These are phyloP conservation scores for Noctuana brunneofusca DNA, from an alignment of 2,888 invertebrate genomes.

Conservation along the genomic window DNA sequence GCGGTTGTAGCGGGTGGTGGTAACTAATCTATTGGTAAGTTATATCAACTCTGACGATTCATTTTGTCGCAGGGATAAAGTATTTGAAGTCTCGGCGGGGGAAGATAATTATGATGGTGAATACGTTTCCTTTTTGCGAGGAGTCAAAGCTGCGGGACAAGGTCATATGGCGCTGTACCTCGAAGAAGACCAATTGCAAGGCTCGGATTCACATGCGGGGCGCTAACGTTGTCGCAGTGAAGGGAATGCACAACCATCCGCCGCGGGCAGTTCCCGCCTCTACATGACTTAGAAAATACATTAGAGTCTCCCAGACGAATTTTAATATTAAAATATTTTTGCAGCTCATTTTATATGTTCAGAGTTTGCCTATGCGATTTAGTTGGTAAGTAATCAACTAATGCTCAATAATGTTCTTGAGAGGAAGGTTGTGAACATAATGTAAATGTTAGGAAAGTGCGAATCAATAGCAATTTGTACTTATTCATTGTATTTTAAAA, in stretches of 20 bases:
- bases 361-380: conserved; percentile 4
- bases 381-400: conserved; percentile 18
- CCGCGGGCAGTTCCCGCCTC: conserved; percentile 59
- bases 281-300: conserved; percentile 1
- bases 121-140: conserved; percentile 80
- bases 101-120: conserved; percentile 81
- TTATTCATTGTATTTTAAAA: conserved; percentile 6
- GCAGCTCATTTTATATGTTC: conserved; percentile 6
- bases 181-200: conserved; percentile 80
- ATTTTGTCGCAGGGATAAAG: conserved; percentile 74
- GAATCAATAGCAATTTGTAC: conserved; percentile 26
- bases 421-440: conserved; percentile 29
- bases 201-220: conserved; percentile 79
- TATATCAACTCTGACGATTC: conserved; percentile 51
- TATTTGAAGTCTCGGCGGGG: conserved; percentile 79
- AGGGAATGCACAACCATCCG: conserved; percentile 80
- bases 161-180: conserved; percentile 80
- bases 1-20: conserved; percentile 16
- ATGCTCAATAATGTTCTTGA: conserved; percentile 30
- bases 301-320: neutral
- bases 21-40: conserved; percentile 33
- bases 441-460: conserved; percentile 12
- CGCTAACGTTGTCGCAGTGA: conserved; percentile 74
- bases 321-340: conserved; percentile 6
- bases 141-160: conserved; percentile 79